A percentile compares a stretch with the other conserved stretches of the same genome.
phyloP scores from a whole-genome alignment of 2,888 invertebrate species.

The Auanema freiburgensis region DNA sequence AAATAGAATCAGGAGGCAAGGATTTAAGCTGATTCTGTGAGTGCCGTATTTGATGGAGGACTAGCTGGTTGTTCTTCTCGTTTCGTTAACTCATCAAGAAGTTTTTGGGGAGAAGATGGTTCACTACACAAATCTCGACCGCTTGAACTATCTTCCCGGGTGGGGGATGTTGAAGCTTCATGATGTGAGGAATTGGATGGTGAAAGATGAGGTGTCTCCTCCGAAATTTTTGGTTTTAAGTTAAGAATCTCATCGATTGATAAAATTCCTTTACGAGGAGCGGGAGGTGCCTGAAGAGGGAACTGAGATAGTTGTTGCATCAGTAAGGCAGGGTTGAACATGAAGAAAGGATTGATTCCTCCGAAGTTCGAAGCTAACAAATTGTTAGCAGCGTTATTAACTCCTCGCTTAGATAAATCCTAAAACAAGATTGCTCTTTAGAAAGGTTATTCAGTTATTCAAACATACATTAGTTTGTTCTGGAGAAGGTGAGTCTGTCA shows the following conservation, averaged over 20 bases:
- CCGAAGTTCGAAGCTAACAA: too few relatives aligned
- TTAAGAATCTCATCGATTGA: conserved; percentile 50
- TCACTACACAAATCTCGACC: conserved; percentile 14
- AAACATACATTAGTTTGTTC: conserved; percentile 40
- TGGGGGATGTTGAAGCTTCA: conserved; percentile 15
- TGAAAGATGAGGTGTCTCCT: conserved; percentile 15
- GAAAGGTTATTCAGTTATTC: conserved; percentile 10
- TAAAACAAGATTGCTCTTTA: conserved; percentile 1
- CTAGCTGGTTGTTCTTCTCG: too few relatives aligned
- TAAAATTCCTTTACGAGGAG: conserved; percentile 36
- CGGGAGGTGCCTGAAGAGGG: conserved; percentile 11
- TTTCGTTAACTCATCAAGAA: too few relatives aligned
- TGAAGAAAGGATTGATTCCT: conserved; percentile 31
- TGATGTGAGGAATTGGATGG: conserved; percentile 23
- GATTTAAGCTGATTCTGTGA: background rate
- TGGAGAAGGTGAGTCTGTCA: conserved; percentile 48
- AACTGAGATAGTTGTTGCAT: conserved; percentile 22
- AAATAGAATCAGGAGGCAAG: too few relatives aligned
- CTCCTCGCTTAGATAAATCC: conserved; percentile 12
- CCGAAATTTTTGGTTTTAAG: conserved; percentile 22
- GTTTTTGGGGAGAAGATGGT: conserved; percentile 8
- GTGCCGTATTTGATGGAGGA: conserved; percentile 8
- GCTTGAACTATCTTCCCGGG: conserved; percentile 9
- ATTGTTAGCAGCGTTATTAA: too few relatives aligned
- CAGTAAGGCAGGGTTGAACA: conserved; percentile 43